Percentiles rank a stretch among this genome's conserved stretches.
phyloP scores from a whole-genome alignment of 2,113 vertebrate genomes.

The Mesitornis unicolor region DNA sequence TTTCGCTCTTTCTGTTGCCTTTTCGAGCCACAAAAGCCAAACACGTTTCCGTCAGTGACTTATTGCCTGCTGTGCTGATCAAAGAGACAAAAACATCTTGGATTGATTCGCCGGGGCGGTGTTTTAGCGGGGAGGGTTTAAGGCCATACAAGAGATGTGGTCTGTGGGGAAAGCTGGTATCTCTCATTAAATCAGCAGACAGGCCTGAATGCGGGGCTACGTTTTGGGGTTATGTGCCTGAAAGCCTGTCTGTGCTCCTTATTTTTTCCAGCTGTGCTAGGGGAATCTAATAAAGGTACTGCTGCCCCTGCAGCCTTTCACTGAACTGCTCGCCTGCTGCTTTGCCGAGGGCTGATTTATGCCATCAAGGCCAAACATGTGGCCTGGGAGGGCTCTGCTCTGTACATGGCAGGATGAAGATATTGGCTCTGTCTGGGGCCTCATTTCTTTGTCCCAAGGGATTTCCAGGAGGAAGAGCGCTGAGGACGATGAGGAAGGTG shows the following conservation, averaged over 20 bases:
- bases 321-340: background rate
- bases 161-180: background rate
- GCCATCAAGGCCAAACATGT: fast-evolving
- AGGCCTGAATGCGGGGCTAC: background rate
- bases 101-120: background rate
- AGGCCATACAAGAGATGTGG: background rate
- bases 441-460: background rate
- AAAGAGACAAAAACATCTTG: constrained; percentile 13
- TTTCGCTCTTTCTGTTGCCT: constrained; percentile 79
- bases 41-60: background rate
- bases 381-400: background rate
- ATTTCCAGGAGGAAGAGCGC: background rate
- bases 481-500: background rate
- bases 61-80: constrained; percentile 2
- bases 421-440: background rate
- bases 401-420: background rate
- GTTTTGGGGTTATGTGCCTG: background rate
- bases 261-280: constrained; percentile 40
- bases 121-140: background rate
- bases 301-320: background rate
- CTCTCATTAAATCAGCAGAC: background rate
- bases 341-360: background rate
- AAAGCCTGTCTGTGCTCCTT: constrained; percentile 3
- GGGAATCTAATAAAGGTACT: background rate
- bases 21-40: background rate